phyloP scores from a whole-genome alignment of 1,140 invertebrate species.

The Polypedilum vanderplanki region DNA sequence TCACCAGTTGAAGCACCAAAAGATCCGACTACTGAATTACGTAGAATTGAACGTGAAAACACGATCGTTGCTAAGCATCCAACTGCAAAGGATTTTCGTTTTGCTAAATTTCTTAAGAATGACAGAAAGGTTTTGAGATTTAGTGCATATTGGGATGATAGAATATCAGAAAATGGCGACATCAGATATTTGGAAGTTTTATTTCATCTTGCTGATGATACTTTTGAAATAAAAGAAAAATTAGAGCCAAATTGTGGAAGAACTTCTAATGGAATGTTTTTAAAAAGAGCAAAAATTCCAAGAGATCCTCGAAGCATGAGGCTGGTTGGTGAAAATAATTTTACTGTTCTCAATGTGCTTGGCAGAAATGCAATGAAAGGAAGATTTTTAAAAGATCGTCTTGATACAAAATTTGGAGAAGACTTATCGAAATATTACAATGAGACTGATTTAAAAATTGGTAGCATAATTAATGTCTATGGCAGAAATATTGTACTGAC shows the following conservation, averaged over 20 bases:
- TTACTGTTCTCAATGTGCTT: slow-evolving; percentile 65
- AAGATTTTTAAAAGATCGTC: slow-evolving; percentile 54
- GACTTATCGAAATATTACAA: slow-evolving; percentile 53
- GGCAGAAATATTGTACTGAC: slow-evolving; percentile 72
- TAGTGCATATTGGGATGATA: slow-evolving; percentile 85
- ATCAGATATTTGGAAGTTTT: slow-evolving; percentile 67
- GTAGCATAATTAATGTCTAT: slow-evolving; percentile 68
- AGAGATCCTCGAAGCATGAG: slow-evolving; percentile 52
- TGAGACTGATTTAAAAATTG: slow-evolving; percentile 65
- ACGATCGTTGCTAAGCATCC: slow-evolving; percentile 27
- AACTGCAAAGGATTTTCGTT: slow-evolving; percentile 43
- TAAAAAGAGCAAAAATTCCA: slow-evolving; percentile 68
- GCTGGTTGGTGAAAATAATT: slow-evolving; percentile 52
- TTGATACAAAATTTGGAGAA: slow-evolving; percentile 46
- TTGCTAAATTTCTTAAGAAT: slow-evolving; percentile 67
- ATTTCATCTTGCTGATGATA: slow-evolving; percentile 83
- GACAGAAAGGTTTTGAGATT: slow-evolving; percentile 75
- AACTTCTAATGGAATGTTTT: slow-evolving; percentile 61
- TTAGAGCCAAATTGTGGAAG: slow-evolving; percentile 59
- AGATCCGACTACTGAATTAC: slow-evolving; percentile 49
- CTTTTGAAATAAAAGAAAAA: slow-evolving; percentile 78
- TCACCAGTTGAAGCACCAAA: slow-evolving; percentile 54
- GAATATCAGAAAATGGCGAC: slow-evolving; percentile 56
- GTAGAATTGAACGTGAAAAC: slow-evolving; percentile 41
- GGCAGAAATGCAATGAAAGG: slow-evolving; percentile 50